Base-by-base conservation (phyloP, 1,140 invertebrate species). In the Muscidifurax raptorellus region DNA sequence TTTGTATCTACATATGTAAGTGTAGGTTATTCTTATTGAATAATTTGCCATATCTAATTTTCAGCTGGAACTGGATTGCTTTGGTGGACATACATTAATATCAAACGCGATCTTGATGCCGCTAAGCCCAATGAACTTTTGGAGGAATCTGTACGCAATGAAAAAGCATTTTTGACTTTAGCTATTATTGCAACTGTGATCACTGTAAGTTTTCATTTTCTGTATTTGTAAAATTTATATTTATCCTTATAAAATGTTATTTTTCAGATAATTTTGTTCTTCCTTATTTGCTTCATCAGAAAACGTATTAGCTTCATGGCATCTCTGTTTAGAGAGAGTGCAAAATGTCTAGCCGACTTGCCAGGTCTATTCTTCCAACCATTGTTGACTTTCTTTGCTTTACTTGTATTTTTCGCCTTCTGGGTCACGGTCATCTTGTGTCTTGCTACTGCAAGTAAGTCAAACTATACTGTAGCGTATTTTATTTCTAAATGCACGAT, bases 311-410 rank as follows among this genome's bases (percentile, higher is more conserved):
- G 95, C 32, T 96, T 98, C 87, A 94, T 98, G 84, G 95, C 97
- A 1, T 94, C 95, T 40, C 91, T 99, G 22, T 99, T 99, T 89
- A 95, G 96, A 88, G 98, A 99, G 92, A 97, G 98, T 40, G 96
- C 97, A 13, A 95, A 96, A 85, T 98, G 97, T 90, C 94, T 99
- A 64, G 95, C 95, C 75, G 95, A 96, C 88, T 94, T 99, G 85
- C 98, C 98, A 9, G 95, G 95, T n/a, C 91, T 99, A 32, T 96
- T 98, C 88, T 93, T 98, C 28, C 98, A 98, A 89, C 98, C 98
- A 0, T 90, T 99, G 1, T 93, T 98, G 83, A 98, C 98, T 0
- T 98, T 98, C 90, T 85, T 97, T 71, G 94, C 96, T 74, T 93
- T 99, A 0, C 91, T 96, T 36, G 85, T 95, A 66, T 98, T 98